These are phyloP conservation scores for Lithobates sylvaticus DNA, from an alignment of 2,797 vertebrate species.

Conservation along the genomic window DNA sequence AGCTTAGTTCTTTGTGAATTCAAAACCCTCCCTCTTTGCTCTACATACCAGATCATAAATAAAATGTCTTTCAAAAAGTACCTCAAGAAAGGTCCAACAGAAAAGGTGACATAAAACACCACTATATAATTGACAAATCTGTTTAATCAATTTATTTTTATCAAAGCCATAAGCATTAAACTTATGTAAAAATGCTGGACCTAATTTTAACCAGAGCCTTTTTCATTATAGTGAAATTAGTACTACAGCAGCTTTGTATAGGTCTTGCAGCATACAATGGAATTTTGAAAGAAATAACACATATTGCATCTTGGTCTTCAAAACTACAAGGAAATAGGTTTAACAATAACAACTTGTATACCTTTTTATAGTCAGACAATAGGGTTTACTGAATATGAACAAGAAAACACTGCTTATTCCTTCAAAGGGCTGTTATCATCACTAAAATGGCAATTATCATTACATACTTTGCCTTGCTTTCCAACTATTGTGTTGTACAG, in stretches of 20 bases:
- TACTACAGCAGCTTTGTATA: background rate
- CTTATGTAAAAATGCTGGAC: background rate
- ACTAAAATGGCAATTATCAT: constrained; percentile 7
- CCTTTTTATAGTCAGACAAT: background rate
- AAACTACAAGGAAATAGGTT: background rate
- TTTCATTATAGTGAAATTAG: background rate
- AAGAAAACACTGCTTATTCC: constrained; percentile 9
- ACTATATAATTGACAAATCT: too few species aligned
- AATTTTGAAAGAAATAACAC: background rate
- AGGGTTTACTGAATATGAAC: background rate
- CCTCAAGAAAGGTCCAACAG: background rate
- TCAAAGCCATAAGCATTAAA: background rate
- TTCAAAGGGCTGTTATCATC: constrained; percentile 6
- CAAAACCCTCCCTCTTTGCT: too few species aligned
- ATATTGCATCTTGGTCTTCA: background rate
- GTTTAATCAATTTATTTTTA: background rate
- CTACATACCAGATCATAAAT: too few species aligned
- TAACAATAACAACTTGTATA: background rate
- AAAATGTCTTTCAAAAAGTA: too few species aligned
- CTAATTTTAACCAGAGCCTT: background rate
- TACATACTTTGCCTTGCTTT: background rate
- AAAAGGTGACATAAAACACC: background rate
- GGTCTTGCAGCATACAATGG: background rate
- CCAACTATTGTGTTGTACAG: background rate
- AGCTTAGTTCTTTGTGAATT: too few species aligned